These are phyloP conservation scores for Noctua comes DNA, from an alignment of 2,888 invertebrate genomes.

Conservation along the genomic window DNA sequence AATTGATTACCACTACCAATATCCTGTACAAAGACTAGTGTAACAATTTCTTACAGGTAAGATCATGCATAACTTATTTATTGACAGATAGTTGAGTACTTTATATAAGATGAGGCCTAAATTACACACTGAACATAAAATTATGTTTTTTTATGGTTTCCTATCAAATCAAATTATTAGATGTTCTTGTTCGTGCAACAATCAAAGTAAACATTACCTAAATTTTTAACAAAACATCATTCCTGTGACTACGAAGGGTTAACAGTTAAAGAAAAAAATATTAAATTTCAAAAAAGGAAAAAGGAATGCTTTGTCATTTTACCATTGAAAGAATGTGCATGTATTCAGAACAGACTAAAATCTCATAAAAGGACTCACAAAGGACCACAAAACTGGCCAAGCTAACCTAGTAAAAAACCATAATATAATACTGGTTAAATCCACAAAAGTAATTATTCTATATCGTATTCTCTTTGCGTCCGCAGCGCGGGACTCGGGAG, in stretches of 20 bases:
- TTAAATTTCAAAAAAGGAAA: neutral
- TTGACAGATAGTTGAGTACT: neutral
- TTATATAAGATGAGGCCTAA: neutral
- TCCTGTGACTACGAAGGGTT: no score
- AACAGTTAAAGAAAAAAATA: no score
- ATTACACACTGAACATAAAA: neutral
- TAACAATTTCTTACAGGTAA: neutral
- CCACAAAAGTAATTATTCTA: slow-evolving; percentile 38
- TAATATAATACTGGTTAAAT: neutral
- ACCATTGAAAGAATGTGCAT: neutral
- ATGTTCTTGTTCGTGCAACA: no score
- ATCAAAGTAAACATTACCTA: no score
- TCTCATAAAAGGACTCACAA: neutral
- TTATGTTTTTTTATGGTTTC: neutral
- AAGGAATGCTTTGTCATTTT: neutral
- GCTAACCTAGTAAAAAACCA: no score
- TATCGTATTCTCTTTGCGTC: slow-evolving; percentile 18
- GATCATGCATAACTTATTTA: neutral
- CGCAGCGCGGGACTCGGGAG: neutral
- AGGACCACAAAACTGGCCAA: no score
- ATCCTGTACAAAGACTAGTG: neutral
- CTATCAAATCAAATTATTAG: no score
- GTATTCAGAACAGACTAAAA: neutral
- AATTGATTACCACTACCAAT: neutral
- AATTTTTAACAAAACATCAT: neutral